Conservation (phyloP, 2,113 vertebrate species). For the Scatophagus argus region DNA sequence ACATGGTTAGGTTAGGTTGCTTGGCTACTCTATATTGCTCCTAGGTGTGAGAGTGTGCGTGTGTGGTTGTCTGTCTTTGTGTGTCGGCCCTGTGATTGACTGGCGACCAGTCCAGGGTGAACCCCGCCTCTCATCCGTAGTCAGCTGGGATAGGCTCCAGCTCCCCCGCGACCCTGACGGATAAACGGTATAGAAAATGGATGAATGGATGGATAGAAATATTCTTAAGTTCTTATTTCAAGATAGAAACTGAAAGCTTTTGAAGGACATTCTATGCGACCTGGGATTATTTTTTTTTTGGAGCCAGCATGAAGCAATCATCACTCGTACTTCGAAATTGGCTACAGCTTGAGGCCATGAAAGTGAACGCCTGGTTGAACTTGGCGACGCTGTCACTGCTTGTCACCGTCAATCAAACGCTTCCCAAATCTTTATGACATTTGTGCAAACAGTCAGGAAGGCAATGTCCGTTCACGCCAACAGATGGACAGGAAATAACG, state of each 20-base stretch:
- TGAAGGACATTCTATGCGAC: background rate
- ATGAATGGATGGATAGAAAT: background rate
- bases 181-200: too few relatives aligned
- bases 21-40: too few relatives aligned
- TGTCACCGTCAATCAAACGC: constrained; percentile 39
- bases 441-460: background rate
- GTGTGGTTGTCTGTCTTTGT: too few relatives aligned
- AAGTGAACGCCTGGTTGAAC: constrained; percentile 12
- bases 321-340: constrained; percentile 1
- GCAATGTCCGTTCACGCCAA: background rate
- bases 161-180: too few relatives aligned
- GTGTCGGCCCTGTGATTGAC: too few relatives aligned
- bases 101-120: too few relatives aligned
- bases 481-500: background rate
- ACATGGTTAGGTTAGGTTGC: too few relatives aligned
- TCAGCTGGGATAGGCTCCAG: too few relatives aligned
- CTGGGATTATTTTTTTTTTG: background rate
- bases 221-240: background rate
- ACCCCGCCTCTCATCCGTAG: too few relatives aligned
- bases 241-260: background rate
- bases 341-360: constrained; percentile 12
- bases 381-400: constrained; percentile 22
- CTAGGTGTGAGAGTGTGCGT: too few relatives aligned
- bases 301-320: background rate
- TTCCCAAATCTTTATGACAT: constrained; percentile 14